phyloP scores from a whole-genome alignment of 2,797 vertebrate species.

The Sciurus carolinensis region DNA sequence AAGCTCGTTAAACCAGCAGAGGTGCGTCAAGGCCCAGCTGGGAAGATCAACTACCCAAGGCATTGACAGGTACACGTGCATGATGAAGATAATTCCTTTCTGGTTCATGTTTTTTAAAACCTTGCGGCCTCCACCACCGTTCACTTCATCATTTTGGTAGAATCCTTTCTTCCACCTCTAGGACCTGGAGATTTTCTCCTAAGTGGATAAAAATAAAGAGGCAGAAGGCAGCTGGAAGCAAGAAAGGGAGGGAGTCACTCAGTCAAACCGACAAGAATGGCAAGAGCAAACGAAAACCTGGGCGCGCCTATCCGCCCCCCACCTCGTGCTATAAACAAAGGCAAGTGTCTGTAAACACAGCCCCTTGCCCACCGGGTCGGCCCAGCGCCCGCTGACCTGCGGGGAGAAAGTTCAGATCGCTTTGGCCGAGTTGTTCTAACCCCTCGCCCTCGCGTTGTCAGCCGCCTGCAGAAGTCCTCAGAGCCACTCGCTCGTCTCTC shows the following conservation, averaged over 20 bases:
- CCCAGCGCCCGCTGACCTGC: constrained; percentile 87
- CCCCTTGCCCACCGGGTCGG: constrained; percentile 66
- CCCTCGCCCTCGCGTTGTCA: constrained; percentile 88
- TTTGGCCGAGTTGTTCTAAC: constrained; percentile 91
- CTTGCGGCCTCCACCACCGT: background rate
- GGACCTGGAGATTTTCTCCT: background rate
- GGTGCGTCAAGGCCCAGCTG: background rate
- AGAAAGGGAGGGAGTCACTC: background rate
- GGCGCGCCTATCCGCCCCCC: background rate
- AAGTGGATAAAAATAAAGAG: constrained; percentile 6
- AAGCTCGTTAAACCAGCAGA: background rate
- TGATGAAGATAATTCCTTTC: background rate
- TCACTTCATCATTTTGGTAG: background rate
- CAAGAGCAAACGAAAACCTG: constrained; percentile 76
- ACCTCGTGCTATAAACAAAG: constrained; percentile 87
- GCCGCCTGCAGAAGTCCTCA: constrained; percentile 75
- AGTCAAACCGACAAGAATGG: constrained; percentile 29
- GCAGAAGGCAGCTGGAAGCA: background rate
- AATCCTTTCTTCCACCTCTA: background rate
- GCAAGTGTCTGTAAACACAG: constrained; percentile 90
- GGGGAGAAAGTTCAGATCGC: constrained; percentile 89
- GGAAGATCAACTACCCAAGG: background rate
- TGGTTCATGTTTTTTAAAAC: background rate
- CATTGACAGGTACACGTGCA: background rate
- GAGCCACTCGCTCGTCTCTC: constrained; percentile 82